Base-by-base conservation (phyloP, 2,888 invertebrate genomes). In the Leptinotarsa peninsularis region DNA sequence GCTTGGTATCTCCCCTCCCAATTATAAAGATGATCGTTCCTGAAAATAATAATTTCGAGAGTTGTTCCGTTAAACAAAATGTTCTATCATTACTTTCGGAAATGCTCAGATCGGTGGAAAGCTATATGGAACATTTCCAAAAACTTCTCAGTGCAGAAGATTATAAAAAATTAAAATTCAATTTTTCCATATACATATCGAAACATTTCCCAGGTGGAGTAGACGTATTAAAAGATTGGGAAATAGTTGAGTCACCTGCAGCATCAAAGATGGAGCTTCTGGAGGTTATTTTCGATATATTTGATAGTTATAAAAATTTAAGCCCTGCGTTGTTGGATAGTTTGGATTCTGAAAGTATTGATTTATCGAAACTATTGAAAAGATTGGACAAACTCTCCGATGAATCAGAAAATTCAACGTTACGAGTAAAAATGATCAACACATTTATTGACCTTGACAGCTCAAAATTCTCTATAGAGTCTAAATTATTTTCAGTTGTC, bases 241-340 rank as follows among this genome's bases (percentile, higher is more conserved):
- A 82, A 43, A 77, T 78, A 5, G 23, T 67, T 7, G 68, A 75
- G 17, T 72, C 77, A 73, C 81, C 74, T 7, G 77, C 83, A 67
- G 78, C 83, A 49, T 72, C 67, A 14, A 43, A 71, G 33, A 66
- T 85, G 21, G 75, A 84, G 33, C 79, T 83, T 79, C 81, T 87
- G 52, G 79, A 83, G 66, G 87, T 88, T 74, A 87, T 92, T 33
- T 85, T 93, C 66, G 90, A 91, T 33, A 89, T 92, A 82, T 89
- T 93, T 86, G 86, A 91, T 72, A 86, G 89, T 72, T 91, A 91
- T 75, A 86, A 90, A 56, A 89, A 88, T 68, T 84, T 90, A 72
- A 91, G 90, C 74, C 90, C 92, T 71, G 89, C 90, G 81, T 86
- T 91, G 66, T 85, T 92, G 50, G 89, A 90, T 56, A 79, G 77